These are phyloP conservation scores for Cephus spinipes DNA, from an alignment of 2,888 invertebrate genomes.

Conservation along the genomic window DNA sequence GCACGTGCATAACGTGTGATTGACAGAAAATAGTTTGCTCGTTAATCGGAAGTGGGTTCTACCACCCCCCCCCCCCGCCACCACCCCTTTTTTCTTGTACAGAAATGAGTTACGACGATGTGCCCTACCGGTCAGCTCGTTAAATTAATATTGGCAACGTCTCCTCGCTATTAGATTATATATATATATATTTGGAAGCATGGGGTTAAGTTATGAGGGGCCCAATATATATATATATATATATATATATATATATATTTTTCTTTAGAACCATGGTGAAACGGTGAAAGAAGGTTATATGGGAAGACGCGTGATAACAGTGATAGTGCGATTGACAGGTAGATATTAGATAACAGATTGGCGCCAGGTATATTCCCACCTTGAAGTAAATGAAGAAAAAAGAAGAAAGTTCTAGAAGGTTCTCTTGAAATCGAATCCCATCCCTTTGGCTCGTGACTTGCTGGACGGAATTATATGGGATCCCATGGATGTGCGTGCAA, in stretches of 20 bases:
- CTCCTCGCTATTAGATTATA: neutral
- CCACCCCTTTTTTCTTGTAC: neutral
- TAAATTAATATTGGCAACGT: constrained; percentile 5
- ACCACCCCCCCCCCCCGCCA: neutral
- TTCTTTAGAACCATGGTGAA: neutral
- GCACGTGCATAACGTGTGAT: constrained; percentile 19
- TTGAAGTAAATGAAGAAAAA: neutral
- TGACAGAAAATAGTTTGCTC: constrained; percentile 22
- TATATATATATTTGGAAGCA: neutral
- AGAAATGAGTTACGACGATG: constrained; percentile 9
- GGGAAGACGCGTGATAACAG: neutral
- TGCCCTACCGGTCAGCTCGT: constrained; percentile 1
- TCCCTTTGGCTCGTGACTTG: neutral
- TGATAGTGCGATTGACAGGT: neutral
- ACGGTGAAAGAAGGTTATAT: neutral
- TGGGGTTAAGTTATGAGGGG: neutral
- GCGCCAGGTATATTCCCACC: neutral
- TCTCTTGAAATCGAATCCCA: neutral
- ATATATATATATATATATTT: no score
- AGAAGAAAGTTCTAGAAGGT: neutral
- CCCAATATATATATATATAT: neutral
- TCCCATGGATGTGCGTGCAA: neutral
- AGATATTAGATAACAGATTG: neutral
- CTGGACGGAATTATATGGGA: neutral
- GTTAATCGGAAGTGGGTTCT: constrained; percentile 21